Evolutionary conservation across 2,113 vertebrate genomes (phyloP).

Genomic region (Rhegmatorhina hoffmannsi): DNA sequence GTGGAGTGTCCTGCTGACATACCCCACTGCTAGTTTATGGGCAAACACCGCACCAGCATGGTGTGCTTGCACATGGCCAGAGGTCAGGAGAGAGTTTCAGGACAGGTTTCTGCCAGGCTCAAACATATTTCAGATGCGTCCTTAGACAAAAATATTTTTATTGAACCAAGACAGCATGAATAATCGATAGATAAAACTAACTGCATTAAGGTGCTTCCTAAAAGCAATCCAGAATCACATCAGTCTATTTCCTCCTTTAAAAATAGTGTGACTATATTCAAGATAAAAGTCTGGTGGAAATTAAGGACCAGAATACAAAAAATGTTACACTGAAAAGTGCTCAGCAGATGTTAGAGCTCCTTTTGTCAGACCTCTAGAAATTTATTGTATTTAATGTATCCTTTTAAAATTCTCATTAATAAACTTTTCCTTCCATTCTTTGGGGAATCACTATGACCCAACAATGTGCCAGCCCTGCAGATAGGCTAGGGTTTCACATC

Average conservation of each 20-base stretch:
- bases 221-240: not conserved
- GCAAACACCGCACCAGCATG: rapidly evolving
- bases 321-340: not conserved
- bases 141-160: not conserved
- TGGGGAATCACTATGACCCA: rapidly evolving
- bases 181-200: not conserved
- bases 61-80: not conserved
- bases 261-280: not conserved
- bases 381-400: not conserved
- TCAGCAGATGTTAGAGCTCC: not conserved
- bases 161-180: not conserved
- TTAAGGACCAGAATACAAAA: not conserved
- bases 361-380: not conserved
- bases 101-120: not conserved
- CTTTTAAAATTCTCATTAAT: not conserved
- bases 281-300: not conserved
- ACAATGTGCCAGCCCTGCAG: not conserved
- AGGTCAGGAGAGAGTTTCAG: not conserved
- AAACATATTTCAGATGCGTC: not conserved
- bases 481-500: not conserved
- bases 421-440: not conserved
- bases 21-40: rapidly evolving
- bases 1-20: not conserved
- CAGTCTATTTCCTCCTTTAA: not conserved
- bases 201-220: not conserved